A percentile compares a stretch with the other conserved stretches of the same genome.
Conservation (phyloP, 2,797 vertebrate species). For the Thalassophryne amazonica region DNA sequence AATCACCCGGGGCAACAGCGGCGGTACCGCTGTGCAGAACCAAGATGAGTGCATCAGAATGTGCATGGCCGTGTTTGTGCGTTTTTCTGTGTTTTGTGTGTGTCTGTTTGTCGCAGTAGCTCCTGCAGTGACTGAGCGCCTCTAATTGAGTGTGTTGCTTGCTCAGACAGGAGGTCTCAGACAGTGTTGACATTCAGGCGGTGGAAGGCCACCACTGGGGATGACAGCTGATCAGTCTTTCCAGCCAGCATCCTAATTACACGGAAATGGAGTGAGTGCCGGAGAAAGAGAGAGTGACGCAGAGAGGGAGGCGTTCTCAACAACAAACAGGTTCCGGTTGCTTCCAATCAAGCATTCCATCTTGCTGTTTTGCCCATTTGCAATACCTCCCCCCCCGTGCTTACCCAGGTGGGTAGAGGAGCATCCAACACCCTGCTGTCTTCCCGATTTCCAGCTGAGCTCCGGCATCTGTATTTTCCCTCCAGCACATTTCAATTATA, state of each 20-base stretch:
- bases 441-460: constrained; percentile 41
- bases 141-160: constrained; percentile 71
- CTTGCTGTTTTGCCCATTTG: constrained; percentile 56
- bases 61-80: neutral
- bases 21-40: constrained; percentile 24
- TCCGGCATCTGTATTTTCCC: constrained; percentile 17
- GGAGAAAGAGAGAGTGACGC: neutral
- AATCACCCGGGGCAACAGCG: neutral
- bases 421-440: constrained; percentile 36
- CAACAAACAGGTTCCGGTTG: constrained; percentile 61
- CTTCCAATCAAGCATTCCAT: constrained; percentile 50
- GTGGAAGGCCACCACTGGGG: constrained; percentile 62
- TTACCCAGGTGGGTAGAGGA: constrained; percentile 11
- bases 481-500: constrained; percentile 50
- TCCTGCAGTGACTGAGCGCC: constrained; percentile 55
- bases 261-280: constrained; percentile 22
- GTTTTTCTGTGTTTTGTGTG: constrained; percentile 21
- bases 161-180: constrained; percentile 68
- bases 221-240: constrained; percentile 74
- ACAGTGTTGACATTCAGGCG: constrained; percentile 69
- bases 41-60: neutral
- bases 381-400: constrained; percentile 16
- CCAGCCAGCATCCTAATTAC: constrained; percentile 66
- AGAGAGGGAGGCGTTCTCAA: constrained; percentile 27
- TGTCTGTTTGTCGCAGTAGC: constrained; percentile 44